Percentiles rank a stretch among this genome's conserved stretches.
Evolutionary conservation across 1,140 invertebrate genomes (phyloP).

Genomic region (Mylabris phalerata): DNA sequence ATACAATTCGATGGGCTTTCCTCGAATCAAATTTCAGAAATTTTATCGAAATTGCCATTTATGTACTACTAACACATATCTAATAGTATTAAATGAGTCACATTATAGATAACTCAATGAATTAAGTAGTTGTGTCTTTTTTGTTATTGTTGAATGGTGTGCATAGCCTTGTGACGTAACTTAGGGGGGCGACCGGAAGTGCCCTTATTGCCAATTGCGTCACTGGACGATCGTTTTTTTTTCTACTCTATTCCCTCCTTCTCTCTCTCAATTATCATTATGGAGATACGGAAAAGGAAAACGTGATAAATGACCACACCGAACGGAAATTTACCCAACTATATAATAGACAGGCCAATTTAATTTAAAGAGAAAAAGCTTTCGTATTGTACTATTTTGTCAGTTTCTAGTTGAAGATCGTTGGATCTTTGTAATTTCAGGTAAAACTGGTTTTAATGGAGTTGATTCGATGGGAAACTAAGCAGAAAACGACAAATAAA

Average conservation of each 20-base stretch:
- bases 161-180: conserved; percentile 13
- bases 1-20: background rate
- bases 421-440: too few relatives aligned
- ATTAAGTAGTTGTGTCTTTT: conserved; percentile 11
- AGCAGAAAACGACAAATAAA: too few relatives aligned
- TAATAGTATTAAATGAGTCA: conserved; percentile 7
- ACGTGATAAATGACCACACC: background rate
- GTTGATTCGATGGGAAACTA: too few relatives aligned
- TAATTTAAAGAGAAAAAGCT: background rate
- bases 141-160: conserved; percentile 4
- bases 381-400: too few relatives aligned
- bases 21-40: background rate
- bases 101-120: conserved; percentile 9
- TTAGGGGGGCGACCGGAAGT: background rate
- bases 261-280: background rate
- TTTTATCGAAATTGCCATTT: background rate
- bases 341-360: background rate
- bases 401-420: too few relatives aligned
- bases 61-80: background rate
- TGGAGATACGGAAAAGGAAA: background rate
- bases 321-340: background rate
- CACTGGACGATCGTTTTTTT: background rate
- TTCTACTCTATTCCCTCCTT: too few relatives aligned
- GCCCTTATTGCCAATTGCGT: background rate
- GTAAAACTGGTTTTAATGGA: too few relatives aligned